Evolutionary conservation across 1,140 invertebrate genomes (phyloP).

Genomic region (Oscheius sp.): DNA sequence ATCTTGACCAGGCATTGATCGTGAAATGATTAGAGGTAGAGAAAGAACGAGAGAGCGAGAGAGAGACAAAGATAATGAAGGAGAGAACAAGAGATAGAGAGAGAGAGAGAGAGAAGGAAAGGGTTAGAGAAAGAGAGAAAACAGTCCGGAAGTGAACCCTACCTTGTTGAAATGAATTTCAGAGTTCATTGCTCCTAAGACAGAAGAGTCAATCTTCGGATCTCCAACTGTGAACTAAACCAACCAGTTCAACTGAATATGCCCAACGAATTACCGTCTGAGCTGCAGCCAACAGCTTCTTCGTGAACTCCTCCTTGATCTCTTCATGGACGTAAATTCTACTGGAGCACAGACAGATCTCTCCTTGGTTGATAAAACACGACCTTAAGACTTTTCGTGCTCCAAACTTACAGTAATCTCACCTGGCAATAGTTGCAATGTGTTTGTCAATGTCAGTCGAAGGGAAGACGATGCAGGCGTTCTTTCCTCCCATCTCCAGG

Average conservation of each 20-base stretch:
- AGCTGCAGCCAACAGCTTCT: conserved; percentile 63
- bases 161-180: conserved; percentile 67
- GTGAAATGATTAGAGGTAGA: too few species aligned
- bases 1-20: too few species aligned
- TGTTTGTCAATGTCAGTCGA: conserved; percentile 66
- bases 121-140: too few species aligned
- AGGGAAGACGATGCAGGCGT: conserved; percentile 67
- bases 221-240: conserved; percentile 64
- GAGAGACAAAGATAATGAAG: too few species aligned
- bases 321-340: conserved; percentile 66
- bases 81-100: too few species aligned
- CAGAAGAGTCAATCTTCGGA: conserved; percentile 61
- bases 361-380: conserved; percentile 69
- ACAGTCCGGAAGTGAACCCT: too few species aligned
- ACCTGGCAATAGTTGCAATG: conserved; percentile 64
- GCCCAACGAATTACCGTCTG: conserved; percentile 60
- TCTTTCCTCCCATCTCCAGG: conserved; percentile 70
- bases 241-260: conserved; percentile 11
- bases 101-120: too few species aligned
- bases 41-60: too few species aligned
- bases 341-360: conserved; percentile 69
- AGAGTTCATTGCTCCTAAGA: conserved; percentile 66
- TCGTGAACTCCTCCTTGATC: conserved; percentile 65
- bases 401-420: conserved; percentile 18
- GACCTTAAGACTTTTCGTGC: conserved; percentile 60